phyloP scores from a whole-genome alignment of 2,888 invertebrate species.

The Cheilosia grossa region DNA sequence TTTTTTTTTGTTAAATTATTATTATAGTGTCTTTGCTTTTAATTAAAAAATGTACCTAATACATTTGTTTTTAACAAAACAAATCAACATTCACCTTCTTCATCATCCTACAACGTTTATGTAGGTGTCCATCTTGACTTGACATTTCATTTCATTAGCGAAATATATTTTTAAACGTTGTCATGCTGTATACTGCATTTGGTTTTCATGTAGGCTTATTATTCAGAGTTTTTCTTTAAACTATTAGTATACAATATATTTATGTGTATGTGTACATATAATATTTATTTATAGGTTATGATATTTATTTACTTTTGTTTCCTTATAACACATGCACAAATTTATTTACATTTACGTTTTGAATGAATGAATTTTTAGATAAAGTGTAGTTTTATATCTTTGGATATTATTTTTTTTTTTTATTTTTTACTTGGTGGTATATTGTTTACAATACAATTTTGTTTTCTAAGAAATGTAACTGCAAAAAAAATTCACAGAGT shows the following conservation, averaged over 20 bases:
- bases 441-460: slow-evolving; percentile 53
- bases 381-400: slow-evolving; percentile 67
- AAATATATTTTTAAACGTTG: slow-evolving; percentile 13
- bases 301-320: slow-evolving; percentile 4
- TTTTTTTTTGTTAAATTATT: slow-evolving; percentile 23
- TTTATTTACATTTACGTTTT: slow-evolving; percentile 75
- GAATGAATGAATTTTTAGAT: slow-evolving; percentile 73
- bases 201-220: slow-evolving; percentile 39
- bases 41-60: slow-evolving; percentile 28
- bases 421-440: slow-evolving; percentile 59
- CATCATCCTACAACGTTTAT: slow-evolving; percentile 37
- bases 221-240: slow-evolving; percentile 44
- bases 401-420: slow-evolving; percentile 41
- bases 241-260: slow-evolving; percentile 60
- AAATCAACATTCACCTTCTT: slow-evolving; percentile 17
- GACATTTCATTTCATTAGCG: slow-evolving; percentile 8
- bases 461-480: slow-evolving; percentile 37
- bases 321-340: slow-evolving; percentile 65
- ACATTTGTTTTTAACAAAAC: slow-evolving; percentile 15
- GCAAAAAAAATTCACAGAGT: slow-evolving; percentile 53
- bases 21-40: slow-evolving; percentile 7
- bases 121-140: slow-evolving; percentile 50
- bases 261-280: slow-evolving; percentile 36
- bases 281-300: slow-evolving; percentile 51
- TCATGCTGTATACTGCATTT: slow-evolving; percentile 7